phyloP scores from a whole-genome alignment of 1,140 invertebrate genomes.

The Neotoxoptera formosana region DNA sequence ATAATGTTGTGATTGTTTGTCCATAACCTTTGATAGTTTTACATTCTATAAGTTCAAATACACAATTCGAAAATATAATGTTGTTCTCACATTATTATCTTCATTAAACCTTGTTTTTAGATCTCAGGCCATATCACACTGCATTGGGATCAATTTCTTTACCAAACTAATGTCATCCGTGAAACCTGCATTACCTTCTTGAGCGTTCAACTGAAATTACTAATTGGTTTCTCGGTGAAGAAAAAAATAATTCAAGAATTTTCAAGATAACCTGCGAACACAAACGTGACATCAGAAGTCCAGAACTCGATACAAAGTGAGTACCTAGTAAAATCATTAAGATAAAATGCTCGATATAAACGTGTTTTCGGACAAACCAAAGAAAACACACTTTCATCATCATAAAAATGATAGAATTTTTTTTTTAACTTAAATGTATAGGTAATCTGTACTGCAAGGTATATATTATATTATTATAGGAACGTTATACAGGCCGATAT shows the following conservation, averaged over 20 bases:
- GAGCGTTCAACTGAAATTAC: slow-evolving; percentile 17
- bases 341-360: background rate
- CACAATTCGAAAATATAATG: background rate
- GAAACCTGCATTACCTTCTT: background rate
- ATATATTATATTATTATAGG: background rate
- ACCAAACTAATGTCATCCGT: background rate
- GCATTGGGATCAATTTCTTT: background rate
- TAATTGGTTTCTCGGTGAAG: background rate
- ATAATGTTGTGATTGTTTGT: background rate
- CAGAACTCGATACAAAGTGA: background rate
- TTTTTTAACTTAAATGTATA: background rate
- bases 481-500: background rate
- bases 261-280: background rate
- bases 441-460: background rate
- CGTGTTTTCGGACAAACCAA: background rate
- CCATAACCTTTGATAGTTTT: background rate
- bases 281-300: background rate
- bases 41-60: background rate
- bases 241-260: background rate
- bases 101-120: background rate
- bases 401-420: background rate
- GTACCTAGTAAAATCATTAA: background rate
- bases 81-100: slow-evolving; percentile 7
- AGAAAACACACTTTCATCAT: background rate
- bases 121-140: background rate